Evolutionary conservation across 2,888 invertebrate genomes (phyloP), one percentile per base, ranked within the genome.

Genomic region (Ophonus ardosiacus): DNA sequence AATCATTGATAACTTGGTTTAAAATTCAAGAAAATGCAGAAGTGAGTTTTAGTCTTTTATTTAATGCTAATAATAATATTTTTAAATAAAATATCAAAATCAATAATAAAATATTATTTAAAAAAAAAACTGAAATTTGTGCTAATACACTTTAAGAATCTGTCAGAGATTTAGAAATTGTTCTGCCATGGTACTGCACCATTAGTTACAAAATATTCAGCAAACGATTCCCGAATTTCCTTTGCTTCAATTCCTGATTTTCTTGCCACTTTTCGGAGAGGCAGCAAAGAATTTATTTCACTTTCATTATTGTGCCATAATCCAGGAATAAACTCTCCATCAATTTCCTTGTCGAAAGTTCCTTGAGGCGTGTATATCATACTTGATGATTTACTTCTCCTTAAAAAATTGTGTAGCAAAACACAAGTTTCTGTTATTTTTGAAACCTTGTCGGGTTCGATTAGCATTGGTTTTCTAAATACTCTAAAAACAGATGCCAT

Each of bases 361-460:
- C 87, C 87, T n/a, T 57, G 43, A 7, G 87, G 87, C 10, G 84
- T 86, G 85, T 87, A 88, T 15, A 86, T 18, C 5, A 56, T 24
- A 43, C 65, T 56, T 17, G 88, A 87, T 17, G 61, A 24, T 59
- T 51, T 18, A 79, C 85, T 86, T 80, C 84, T 81, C 40, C 88
- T 65, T 71, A 88, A 82, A 68, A 87, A 88, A 84, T 88, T 88
- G 65, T 88, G 88, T 7, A 88, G 84, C 51, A 86, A 86, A 6
- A 80, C 84, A 21, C 76, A 81, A 43, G 87, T 85, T 74, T 88
- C 71, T 15, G 88, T 86, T 59, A 88, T 81, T 18, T 40, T 65
- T 61, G 85, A 57, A 56, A 86, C 87, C 59, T 85, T 87, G 78
- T 88, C 86, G 63, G 85, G 81, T 79, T 86, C 18, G n/a, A 81